A percentile compares a stretch with the other conserved stretches of the same genome.
Evolutionary conservation across 2,797 vertebrate genomes (phyloP).

Genomic region (Falco berigora): DNA sequence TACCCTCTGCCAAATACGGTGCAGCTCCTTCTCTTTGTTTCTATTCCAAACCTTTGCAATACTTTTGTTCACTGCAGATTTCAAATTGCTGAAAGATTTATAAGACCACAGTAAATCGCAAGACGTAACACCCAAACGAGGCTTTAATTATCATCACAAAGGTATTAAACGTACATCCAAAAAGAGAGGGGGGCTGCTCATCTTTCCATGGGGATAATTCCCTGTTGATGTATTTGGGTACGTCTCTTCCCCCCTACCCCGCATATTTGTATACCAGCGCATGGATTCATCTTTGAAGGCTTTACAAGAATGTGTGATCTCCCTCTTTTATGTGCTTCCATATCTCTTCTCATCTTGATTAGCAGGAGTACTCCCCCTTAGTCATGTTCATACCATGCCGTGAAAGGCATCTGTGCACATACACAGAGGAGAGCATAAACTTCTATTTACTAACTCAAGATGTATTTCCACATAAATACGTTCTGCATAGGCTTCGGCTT

Average conservation of each 20-base stretch:
- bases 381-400: neutral
- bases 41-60: neutral
- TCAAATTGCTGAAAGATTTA: slow-evolving; percentile 45
- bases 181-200: neutral
- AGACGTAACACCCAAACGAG: neutral
- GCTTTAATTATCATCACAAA: slow-evolving; percentile 43
- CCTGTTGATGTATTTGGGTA: slow-evolving; percentile 28
- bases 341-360: slow-evolving; percentile 38
- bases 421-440: neutral
- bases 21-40: neutral
- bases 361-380: slow-evolving; percentile 32
- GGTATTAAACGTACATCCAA: neutral
- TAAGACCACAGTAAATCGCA: slow-evolving; percentile 1
- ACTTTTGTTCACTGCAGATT: neutral
- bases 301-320: slow-evolving; percentile 51
- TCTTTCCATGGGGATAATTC: neutral
- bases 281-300: slow-evolving; percentile 43
- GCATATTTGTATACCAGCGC: slow-evolving; percentile 31
- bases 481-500: neutral
- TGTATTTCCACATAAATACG: neutral
- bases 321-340: slow-evolving; percentile 49
- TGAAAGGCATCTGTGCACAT: neutral
- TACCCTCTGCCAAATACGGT: neutral
- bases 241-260: neutral
- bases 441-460: neutral